Evolutionary conservation across 2,888 invertebrate genomes (phyloP).

Genomic region (Zele albiditarsus): DNA sequence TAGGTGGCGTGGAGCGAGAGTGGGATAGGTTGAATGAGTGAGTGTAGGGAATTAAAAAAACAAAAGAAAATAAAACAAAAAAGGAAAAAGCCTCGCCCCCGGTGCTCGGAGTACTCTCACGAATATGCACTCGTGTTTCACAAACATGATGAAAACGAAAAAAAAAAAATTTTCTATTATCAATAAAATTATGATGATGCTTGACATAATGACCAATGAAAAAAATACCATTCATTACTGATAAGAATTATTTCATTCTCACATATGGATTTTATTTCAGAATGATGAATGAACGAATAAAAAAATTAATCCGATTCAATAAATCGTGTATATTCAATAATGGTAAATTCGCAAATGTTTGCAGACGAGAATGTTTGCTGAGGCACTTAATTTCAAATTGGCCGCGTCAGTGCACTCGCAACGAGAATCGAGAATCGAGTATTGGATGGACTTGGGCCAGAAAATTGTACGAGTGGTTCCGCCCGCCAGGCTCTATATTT

Average conservation of each 20-base stretch:
- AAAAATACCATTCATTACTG: neutral
- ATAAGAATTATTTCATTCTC: neutral
- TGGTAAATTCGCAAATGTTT: constrained; percentile 16
- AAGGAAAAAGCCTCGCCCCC: constrained; percentile 26
- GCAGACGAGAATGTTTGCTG: constrained; percentile 32
- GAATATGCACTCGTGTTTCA: neutral
- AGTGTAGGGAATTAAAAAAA: neutral
- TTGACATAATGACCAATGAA: neutral
- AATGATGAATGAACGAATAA: neutral
- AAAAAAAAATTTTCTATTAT: constrained; percentile 12
- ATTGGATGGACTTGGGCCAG: constrained; percentile 50
- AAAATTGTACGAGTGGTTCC: constrained; percentile 45
- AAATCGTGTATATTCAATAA: neutral
- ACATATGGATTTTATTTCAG: neutral
- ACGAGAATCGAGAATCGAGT: constrained; percentile 44
- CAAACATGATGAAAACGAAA: neutral
- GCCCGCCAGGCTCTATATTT: constrained; percentile 35
- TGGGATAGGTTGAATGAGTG: neutral
- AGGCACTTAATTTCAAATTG: constrained; percentile 48
- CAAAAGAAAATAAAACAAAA: constrained; percentile 16
- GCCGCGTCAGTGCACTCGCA: constrained; percentile 45
- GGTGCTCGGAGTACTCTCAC: constrained; percentile 31
- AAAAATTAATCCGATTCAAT: constrained; percentile 6
- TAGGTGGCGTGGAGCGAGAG: neutral
- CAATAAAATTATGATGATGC: neutral